phyloP scores from a whole-genome alignment of 2,113 vertebrate genomes.

The Eonycteris spelaea region DNA sequence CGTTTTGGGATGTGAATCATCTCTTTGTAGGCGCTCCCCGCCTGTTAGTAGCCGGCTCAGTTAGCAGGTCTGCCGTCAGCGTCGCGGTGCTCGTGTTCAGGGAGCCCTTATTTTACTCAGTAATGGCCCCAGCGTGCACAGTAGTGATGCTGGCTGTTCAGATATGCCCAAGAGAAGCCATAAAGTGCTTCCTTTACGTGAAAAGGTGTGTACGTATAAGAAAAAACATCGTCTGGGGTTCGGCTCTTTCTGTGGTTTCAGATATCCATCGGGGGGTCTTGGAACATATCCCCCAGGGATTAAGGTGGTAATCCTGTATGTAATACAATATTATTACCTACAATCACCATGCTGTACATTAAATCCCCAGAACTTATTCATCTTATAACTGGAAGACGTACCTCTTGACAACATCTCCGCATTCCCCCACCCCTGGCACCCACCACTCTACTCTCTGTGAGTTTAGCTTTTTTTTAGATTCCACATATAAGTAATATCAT shows the following conservation, averaged over 20 bases:
- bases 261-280: not conserved
- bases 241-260: not conserved
- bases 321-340: not conserved
- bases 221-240: not conserved
- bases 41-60: not conserved
- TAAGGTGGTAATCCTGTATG: not conserved
- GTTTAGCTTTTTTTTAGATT: not conserved
- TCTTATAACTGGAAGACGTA: not conserved
- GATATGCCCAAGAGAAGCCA: not conserved
- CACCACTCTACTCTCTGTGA: not conserved
- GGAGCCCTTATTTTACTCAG: not conserved
- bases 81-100: not conserved
- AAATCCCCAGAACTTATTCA: not conserved
- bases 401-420: not conserved
- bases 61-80: not conserved
- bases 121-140: not conserved
- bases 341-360: not conserved
- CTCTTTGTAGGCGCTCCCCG: not conserved
- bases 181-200: not conserved
- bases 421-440: not conserved
- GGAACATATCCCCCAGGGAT: not conserved
- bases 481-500: not conserved
- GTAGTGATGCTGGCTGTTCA: too few species aligned
- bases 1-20: not conserved
- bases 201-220: not conserved